phyloP scores from a whole-genome alignment of 2,113 vertebrate genomes.

The Naja naja region DNA sequence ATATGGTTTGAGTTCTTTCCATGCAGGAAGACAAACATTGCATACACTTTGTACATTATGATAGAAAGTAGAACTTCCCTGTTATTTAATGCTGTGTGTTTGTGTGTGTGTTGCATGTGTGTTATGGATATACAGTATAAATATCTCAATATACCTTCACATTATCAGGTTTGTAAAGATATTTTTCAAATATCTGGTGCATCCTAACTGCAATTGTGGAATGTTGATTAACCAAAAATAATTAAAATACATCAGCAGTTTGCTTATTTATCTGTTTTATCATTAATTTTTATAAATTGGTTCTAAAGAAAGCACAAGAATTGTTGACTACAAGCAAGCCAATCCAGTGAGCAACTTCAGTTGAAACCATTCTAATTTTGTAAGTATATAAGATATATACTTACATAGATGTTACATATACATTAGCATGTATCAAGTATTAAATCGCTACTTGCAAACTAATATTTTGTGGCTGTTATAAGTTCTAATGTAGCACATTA shows the following conservation, averaged over 20 bases:
- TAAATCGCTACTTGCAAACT: not conserved
- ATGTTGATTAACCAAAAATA: constrained; percentile 1
- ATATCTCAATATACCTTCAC: not conserved
- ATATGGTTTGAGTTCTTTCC: not conserved
- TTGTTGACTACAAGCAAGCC: not conserved
- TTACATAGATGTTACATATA: not conserved
- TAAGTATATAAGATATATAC: not conserved
- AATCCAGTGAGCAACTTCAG: not conserved
- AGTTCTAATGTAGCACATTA: not conserved
- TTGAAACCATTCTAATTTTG: not conserved
- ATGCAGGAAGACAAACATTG: not conserved
- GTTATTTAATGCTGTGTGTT: not conserved
- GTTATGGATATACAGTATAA: not conserved
- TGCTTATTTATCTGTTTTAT: not conserved
- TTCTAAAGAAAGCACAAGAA: not conserved
- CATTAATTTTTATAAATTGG: not conserved
- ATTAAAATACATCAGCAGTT: not conserved
- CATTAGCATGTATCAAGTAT: not conserved
- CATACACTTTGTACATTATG: not conserved
- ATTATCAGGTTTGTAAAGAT: not conserved
- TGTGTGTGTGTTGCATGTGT: not conserved
- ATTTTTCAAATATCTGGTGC: not conserved
- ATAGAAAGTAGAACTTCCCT: not conserved
- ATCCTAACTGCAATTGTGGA: not conserved
- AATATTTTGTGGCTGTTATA: not conserved